These are phyloP conservation scores for Lordiphosa collinella DNA, from an alignment of 1,140 invertebrate genomes.

Conservation along the genomic window DNA sequence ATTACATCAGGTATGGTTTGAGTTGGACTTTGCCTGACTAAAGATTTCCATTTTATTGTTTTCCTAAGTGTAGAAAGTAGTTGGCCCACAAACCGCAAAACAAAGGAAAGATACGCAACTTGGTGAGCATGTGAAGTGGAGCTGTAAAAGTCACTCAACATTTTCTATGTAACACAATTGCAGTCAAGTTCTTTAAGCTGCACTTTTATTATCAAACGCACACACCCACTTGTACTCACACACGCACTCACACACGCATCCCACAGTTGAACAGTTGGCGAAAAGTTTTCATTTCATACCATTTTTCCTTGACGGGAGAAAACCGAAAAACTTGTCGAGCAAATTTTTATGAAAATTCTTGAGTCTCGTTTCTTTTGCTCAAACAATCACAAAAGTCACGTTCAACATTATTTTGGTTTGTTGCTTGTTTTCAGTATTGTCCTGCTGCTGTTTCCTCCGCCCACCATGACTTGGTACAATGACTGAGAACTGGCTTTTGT, in stretches of 20 bases:
- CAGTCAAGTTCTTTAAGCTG: conserved; percentile 75
- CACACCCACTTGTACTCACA: conserved; percentile 12
- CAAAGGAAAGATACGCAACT: conserved; percentile 49
- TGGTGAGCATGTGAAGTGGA: conserved; percentile 19
- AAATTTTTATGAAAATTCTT: conserved; percentile 77
- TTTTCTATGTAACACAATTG: conserved; percentile 71
- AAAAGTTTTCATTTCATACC: conserved; percentile 70
- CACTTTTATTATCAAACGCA: conserved; percentile 70
- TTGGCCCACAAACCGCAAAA: conserved; percentile 7
- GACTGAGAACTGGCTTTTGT: conserved; percentile 68
- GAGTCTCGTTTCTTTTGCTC: conserved; percentile 38
- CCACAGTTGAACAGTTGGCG: conserved; percentile 3
- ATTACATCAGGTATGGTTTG: too few relatives aligned
- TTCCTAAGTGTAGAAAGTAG: too few relatives aligned
- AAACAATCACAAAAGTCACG: conserved; percentile 77
- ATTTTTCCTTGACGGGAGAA: conserved; percentile 35
- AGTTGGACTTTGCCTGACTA: too few relatives aligned
- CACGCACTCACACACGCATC: conserved; percentile 3
- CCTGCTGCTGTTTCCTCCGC: not conserved
- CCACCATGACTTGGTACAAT: conserved; percentile 38
- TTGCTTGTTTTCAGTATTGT: conserved; percentile 58
- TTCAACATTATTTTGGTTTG: conserved; percentile 78
- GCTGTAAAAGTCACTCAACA: conserved; percentile 70
- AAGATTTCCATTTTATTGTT: too few relatives aligned
- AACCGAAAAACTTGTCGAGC: conserved; percentile 56